Evolutionary conservation across 2,888 invertebrate species (phyloP).

Genomic region (Stenotaenia linearis): DNA sequence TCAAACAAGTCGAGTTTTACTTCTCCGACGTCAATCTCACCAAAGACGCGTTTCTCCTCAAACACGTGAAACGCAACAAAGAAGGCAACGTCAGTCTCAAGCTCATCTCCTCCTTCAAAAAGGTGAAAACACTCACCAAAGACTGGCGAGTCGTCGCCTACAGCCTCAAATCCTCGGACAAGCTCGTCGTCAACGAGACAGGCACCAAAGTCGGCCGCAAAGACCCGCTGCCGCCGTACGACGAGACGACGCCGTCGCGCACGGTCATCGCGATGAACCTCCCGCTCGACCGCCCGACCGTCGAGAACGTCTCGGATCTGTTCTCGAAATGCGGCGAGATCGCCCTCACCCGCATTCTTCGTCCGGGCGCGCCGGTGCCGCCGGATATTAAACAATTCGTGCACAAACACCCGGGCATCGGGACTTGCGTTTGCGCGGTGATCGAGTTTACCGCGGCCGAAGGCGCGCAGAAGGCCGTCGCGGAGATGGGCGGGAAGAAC

Average conservation of each 20-base stretch:
- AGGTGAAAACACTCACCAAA: constrained; percentile 87
- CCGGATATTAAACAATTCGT: constrained; percentile 86
- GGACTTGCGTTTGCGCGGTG: constrained; percentile 77
- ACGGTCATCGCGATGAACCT: constrained; percentile 82
- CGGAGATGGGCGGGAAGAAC: constrained; percentile 45
- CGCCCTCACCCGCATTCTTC: constrained; percentile 74
- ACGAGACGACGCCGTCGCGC: constrained; percentile 86
- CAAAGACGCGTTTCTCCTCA: constrained; percentile 89
- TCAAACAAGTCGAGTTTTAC: constrained; percentile 87
- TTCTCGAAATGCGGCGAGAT: constrained; percentile 86
- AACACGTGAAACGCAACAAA: constrained; percentile 90
- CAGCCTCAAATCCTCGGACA: constrained; percentile 69
- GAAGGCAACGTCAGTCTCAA: constrained; percentile 93
- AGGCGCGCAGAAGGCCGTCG: constrained; percentile 72
- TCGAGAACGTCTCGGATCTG: constrained; percentile 85
- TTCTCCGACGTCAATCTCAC: constrained; percentile 92
- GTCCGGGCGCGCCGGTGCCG: constrained; percentile 83
- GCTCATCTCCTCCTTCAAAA: constrained; percentile 88
- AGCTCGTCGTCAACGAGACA: constrained; percentile 80
- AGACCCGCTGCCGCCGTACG: constrained; percentile 78
- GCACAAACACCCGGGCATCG: constrained; percentile 81
- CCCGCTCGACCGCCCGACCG: constrained; percentile 75
- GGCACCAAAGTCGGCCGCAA: constrained; percentile 82
- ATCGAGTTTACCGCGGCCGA: constrained; percentile 86
- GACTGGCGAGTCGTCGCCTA: constrained; percentile 90